Conservation (phyloP, 2,888 invertebrate species). For the Galerucella nymphaeae region DNA sequence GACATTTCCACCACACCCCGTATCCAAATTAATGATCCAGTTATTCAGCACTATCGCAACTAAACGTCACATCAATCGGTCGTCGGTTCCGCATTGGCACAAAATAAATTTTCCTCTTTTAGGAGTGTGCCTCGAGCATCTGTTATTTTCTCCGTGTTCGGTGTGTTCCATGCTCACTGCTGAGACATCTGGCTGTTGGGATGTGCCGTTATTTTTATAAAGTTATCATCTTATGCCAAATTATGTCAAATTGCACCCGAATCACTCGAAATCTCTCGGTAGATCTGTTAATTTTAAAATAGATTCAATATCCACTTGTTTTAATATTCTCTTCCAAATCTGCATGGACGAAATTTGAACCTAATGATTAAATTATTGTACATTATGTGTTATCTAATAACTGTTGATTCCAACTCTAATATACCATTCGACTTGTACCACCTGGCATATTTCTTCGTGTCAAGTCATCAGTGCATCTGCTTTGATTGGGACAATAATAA, state of each 20-base stretch:
- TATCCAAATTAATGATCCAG: conserved; percentile 35
- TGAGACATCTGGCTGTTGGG: conserved; percentile 38
- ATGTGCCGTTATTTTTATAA: conserved; percentile 12
- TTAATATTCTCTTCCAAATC: too few species aligned
- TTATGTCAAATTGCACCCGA: too few species aligned
- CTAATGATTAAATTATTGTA: neutral
- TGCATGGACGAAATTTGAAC: too few species aligned
- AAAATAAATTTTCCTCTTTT: conserved; percentile 33
- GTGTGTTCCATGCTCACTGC: conserved; percentile 7
- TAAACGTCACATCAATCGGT: conserved; percentile 40
- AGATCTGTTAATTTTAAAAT: too few species aligned
- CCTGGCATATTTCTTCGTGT: conserved; percentile 14
- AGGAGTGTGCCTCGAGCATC: conserved; percentile 40
- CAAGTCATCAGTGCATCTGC: conserved; percentile 16
- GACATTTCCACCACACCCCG: conserved; percentile 17
- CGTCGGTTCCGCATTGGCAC: conserved; percentile 37
- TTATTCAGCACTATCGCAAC: conserved; percentile 33
- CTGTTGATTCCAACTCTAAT: conserved; percentile 4
- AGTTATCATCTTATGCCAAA: too few species aligned
- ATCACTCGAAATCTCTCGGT: too few species aligned
- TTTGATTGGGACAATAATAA: conserved; percentile 15
- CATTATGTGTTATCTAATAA: neutral
- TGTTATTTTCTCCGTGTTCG: conserved; percentile 33
- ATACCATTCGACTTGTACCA: neutral
- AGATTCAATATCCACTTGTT: too few species aligned